Evolutionary conservation across 2,888 invertebrate species (phyloP), one percentile per base, ranked within the genome.

Genomic region (Ashinkailepas kermadecensis): DNA sequence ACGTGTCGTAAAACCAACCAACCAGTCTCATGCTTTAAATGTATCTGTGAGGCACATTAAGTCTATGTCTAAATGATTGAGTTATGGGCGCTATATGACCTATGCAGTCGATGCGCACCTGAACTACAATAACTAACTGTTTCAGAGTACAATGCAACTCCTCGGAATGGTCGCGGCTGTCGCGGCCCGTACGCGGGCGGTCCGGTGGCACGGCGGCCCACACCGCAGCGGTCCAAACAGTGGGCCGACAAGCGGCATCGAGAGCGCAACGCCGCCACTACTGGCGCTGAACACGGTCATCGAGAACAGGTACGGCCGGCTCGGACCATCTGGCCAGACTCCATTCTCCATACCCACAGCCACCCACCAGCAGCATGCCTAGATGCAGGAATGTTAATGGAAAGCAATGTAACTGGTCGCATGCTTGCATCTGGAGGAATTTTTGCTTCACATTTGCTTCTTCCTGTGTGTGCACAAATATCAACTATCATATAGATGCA

Each of bases 251-350:
- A 21, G 39, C 74, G 74, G 8, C 74, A 39, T 7, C 15, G 74
- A 3, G 74, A 74, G 74, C 74, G 74, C 54, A 25, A 13, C 74
- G 23, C 8, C 23, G 18, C 54, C 74, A 54, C 74, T 21, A 1
- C 74, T 12, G 74, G 54, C 74, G 18, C 74, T 54, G 54, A 74
- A 74, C 15, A 54, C 74, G 54, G 74, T 74, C 21, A 74, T 74
- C 74, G 74, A 74, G 74, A 54, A 74, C 74, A 74, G 74, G 74
- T 65, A 23, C n/a, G 64, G 11, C 8, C 64, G 8, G 21, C 64
- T 15, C 12, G 64, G 18, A 18, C 64, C 8, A 64, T 8, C 8
- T 21, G 18, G 1, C 21, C 64, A 64, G 21, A 18, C 9, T 2
- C 64, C 15, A 13, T 2, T 4, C 15, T 59, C 12, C 7, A 1